Base-by-base conservation (phyloP, 1,140 invertebrate species). In the Ceratoteleas bidentatus region DNA sequence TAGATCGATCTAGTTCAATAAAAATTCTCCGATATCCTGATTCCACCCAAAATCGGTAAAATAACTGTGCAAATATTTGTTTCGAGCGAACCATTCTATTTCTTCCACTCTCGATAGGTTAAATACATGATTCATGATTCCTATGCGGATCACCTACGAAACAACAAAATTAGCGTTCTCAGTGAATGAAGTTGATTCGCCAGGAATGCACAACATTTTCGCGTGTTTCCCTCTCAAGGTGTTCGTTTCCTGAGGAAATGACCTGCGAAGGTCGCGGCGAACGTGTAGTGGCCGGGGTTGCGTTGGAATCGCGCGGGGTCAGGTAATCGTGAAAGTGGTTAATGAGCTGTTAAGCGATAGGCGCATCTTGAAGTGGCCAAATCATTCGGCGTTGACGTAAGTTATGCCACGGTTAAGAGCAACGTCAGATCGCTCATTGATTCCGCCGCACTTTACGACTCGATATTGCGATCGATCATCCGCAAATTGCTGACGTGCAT, bases 311-410 rank as follows among this genome's bases (percentile, higher is more conserved):
- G 66, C 36, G 47, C 40, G 69, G 70, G 85, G 85, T 86, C 85
- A 84, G 78, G 43, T 65, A 66, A 66, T 76, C 79, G 83, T 85
- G 77, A 53, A 82, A 84, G 83, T 84, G 83, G 73, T 86, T 87
- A 86, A 87, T 87, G 86, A 85, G 85, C 85, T 87, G 86, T 86
- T 87, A 87, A 87, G 79, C 80, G 85, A 81, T 84, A 81, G 76
- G 72, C 65, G 77, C 75, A 85, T 58, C 72, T 76, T 52, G 56
- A 76, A 83, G 54, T 66, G 75, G 75, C 57, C 64, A 61, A 75
- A 75, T 75, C 66, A 74, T 66, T 79, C 45, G 65, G 47, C 54
- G 72, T 61, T 61, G 81, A 83, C 68, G 60, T 58, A 83, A 83
- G 81, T 79, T 83, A 83, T 75, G 53, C 62, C 58, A 73, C 32